Evolutionary conservation across 2,888 invertebrate genomes (phyloP).

Genomic region (Pterostichus niger): DNA sequence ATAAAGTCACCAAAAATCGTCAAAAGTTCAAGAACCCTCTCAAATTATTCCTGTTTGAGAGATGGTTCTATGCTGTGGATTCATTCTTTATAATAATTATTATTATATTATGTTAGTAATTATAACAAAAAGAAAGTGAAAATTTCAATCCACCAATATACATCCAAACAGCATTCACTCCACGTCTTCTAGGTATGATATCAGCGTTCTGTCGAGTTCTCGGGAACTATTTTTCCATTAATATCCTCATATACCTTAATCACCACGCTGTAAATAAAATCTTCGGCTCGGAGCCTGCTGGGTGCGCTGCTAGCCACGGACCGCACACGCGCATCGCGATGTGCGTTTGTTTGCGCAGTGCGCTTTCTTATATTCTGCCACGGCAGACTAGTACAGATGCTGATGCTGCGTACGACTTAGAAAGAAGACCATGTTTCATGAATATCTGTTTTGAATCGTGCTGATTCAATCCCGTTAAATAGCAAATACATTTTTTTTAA

Average conservation of each 20-base stretch:
- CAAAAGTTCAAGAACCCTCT: no score
- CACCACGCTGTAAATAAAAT: conserved; percentile 30
- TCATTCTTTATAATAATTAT: no score
- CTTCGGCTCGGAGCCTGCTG: background rate
- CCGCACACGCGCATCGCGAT: conserved; percentile 55
- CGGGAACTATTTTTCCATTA: conserved; percentile 7
- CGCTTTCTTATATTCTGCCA: background rate
- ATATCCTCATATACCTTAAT: conserved; percentile 31
- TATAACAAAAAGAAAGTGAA: no score
- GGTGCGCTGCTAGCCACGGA: conserved; percentile 33
- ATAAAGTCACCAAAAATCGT: no score
- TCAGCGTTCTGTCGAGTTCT: no score
- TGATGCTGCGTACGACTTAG: background rate
- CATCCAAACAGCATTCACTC: no score
- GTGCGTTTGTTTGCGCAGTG: conserved; percentile 22
- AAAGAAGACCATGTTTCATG: background rate
- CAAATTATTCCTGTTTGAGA: no score
- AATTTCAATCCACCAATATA: no score
- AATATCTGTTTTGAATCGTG: background rate
- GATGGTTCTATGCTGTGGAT: no score
- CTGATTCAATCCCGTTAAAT: background rate
- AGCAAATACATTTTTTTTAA: background rate
- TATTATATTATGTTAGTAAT: no score
- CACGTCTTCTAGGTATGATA: no score
- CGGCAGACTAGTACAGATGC: no score